phyloP scores from a whole-genome alignment of 2,113 vertebrate genomes.

The human region DNA sequence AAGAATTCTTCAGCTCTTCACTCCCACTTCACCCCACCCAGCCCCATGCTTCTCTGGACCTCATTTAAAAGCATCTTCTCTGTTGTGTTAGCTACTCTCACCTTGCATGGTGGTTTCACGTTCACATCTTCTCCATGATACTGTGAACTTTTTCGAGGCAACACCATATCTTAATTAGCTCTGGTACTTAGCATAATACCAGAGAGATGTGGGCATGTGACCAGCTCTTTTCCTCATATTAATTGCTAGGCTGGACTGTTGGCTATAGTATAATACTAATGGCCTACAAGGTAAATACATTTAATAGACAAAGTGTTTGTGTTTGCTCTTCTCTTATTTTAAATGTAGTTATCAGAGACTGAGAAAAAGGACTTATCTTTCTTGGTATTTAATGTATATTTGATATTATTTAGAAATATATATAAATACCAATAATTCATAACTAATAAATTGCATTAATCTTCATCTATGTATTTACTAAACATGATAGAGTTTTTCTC shows the following conservation, averaged over 20 bases:
- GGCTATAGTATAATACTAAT: neutral
- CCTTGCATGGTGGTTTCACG: fast-evolving
- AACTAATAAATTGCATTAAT: neutral
- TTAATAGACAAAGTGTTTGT: neutral
- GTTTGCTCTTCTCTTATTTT: neutral
- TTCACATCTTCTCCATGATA: fast-evolving
- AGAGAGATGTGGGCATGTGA: neutral
- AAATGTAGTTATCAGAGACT: neutral
- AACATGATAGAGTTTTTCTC: neutral
- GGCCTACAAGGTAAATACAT: neutral
- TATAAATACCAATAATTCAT: neutral
- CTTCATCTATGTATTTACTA: neutral
- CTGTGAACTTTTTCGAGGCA: neutral
- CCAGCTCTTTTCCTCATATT: neutral
- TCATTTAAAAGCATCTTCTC: neutral
- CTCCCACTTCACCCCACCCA: no score
- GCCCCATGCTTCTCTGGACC: no score
- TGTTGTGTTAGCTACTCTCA: neutral
- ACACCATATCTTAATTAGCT: fast-evolving
- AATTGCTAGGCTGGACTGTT: no score
- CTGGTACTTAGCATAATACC: no score
- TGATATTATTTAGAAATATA: neutral
- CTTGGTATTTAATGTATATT: neutral
- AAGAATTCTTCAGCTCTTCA: no score
- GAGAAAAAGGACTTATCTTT: neutral